Percentiles rank a stretch among this genome's conserved stretches.
These are phyloP conservation scores for Ligdia adustata DNA, from an alignment of 2,888 invertebrate genomes.

Conservation along the genomic window DNA sequence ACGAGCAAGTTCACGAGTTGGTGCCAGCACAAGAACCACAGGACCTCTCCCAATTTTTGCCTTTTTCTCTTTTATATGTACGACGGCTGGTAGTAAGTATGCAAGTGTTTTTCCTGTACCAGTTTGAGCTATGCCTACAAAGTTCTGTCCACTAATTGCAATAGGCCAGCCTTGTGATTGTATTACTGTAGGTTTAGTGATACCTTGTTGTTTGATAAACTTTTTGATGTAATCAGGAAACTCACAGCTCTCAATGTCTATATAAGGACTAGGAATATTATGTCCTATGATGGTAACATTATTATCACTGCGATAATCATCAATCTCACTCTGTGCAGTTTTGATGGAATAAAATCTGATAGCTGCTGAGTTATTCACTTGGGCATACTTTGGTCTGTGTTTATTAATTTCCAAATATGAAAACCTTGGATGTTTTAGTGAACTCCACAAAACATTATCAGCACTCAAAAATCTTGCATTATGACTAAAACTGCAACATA, in stretches of 20 bases:
- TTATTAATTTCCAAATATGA: constrained; percentile 41
- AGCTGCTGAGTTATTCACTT: constrained; percentile 1
- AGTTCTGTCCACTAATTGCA: constrained; percentile 89
- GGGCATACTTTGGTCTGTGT: constrained; percentile 32
- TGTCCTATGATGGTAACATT: constrained; percentile 90
- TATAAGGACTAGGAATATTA: constrained; percentile 89
- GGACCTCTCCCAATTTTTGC: constrained; percentile 90
- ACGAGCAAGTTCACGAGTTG: constrained; percentile 90
- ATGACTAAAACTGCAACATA: constrained; percentile 52
- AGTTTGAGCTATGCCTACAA: constrained; percentile 94
- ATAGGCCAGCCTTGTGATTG: constrained; percentile 95
- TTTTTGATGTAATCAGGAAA: constrained; percentile 89
- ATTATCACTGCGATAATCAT: constrained; percentile 85
- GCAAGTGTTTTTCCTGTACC: constrained; percentile 91
- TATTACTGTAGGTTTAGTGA: constrained; percentile 90
- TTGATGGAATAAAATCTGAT: constrained; percentile 57
- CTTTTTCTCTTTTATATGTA: constrained; percentile 91
- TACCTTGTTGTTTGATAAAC: constrained; percentile 85
- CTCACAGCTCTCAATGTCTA: constrained; percentile 88
- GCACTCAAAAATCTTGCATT: constrained; percentile 41
- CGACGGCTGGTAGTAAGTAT: constrained; percentile 91
- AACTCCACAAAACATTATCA: constrained; percentile 37
- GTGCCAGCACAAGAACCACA: constrained; percentile 90
- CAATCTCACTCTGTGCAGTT: constrained; percentile 76
- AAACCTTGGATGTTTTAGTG: constrained; percentile 37